These are phyloP conservation scores for Ailurus styani DNA, from an alignment of 2,113 vertebrate genomes.

Conservation along the genomic window DNA sequence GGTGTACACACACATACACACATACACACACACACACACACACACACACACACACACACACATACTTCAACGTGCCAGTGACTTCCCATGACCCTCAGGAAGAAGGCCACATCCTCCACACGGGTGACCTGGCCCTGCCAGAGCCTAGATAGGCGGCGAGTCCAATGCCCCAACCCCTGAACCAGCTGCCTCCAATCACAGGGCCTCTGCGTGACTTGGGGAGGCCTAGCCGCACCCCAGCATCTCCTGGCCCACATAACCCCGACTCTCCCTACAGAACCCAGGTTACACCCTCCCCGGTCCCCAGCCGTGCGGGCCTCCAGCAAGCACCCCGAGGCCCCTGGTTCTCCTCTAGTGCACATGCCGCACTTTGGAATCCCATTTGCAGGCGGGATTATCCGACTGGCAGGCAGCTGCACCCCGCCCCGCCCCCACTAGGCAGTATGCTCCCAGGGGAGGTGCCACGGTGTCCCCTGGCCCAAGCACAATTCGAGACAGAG, in stretches of 20 bases:
- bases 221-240: neutral
- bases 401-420: neutral
- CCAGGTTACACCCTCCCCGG: neutral
- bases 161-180: neutral
- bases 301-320: neutral
- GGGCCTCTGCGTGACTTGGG: neutral
- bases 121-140: neutral
- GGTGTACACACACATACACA: fast-evolving
- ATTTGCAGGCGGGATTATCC: fast-evolving
- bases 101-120: neutral
- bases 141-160: neutral
- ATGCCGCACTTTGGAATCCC: too few species aligned
- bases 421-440: fast-evolving
- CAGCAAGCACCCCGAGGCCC: fast-evolving
- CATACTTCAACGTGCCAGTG: neutral
- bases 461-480: neutral
- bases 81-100: neutral
- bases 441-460: neutral
- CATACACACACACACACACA: fast-evolving
- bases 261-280: neutral
- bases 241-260: neutral
- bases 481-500: neutral
- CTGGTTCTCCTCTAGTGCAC: neutral
- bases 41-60: neutral
- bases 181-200: neutral